phyloP scores from a whole-genome alignment of 2,888 invertebrate genomes.

The Agrenia bidenticulata region DNA sequence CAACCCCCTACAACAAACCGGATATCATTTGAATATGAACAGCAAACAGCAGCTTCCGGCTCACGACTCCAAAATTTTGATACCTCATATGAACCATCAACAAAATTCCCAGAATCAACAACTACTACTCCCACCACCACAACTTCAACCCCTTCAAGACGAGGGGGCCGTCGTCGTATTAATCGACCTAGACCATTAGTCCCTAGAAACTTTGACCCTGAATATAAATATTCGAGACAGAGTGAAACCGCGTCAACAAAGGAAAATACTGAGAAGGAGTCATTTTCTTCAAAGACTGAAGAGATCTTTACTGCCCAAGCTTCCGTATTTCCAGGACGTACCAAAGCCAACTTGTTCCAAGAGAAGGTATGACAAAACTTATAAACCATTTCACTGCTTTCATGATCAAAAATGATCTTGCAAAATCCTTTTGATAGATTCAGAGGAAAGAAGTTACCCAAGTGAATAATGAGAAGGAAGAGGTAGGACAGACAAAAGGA shows the following conservation, averaged over 20 bases:
- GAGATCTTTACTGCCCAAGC: slow-evolving; percentile 52
- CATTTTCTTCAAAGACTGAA: slow-evolving; percentile 33
- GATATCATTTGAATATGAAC: neutral
- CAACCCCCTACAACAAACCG: slow-evolving; percentile 9
- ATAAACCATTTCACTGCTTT: neutral
- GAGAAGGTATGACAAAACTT: slow-evolving; percentile 36
- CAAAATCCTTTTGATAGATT: neutral
- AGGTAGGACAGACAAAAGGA: slow-evolving; percentile 18
- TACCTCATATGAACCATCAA: slow-evolving; percentile 2
- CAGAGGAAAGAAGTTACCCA: slow-evolving; percentile 32
- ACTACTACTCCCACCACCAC: slow-evolving; percentile 14
- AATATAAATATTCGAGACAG: slow-evolving; percentile 46
- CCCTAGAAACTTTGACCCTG: slow-evolving; percentile 34
- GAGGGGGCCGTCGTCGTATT: slow-evolving; percentile 28
- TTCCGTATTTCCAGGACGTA: slow-evolving; percentile 47
- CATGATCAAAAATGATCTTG: neutral
- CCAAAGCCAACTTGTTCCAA: slow-evolving; percentile 42
- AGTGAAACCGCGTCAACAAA: slow-evolving; percentile 30
- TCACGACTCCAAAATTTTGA: neutral
- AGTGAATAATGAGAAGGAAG: slow-evolving; percentile 5
- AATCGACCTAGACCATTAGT: slow-evolving; percentile 12
- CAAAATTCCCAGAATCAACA: slow-evolving; percentile 12
- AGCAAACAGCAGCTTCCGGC: neutral
- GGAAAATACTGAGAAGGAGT: slow-evolving; percentile 17
- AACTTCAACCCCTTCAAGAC: slow-evolving; percentile 14